Evolutionary conservation across 2,888 invertebrate genomes (phyloP), one percentile per base, ranked within the genome.

Genomic region (Drosophila melanosoma): DNA sequence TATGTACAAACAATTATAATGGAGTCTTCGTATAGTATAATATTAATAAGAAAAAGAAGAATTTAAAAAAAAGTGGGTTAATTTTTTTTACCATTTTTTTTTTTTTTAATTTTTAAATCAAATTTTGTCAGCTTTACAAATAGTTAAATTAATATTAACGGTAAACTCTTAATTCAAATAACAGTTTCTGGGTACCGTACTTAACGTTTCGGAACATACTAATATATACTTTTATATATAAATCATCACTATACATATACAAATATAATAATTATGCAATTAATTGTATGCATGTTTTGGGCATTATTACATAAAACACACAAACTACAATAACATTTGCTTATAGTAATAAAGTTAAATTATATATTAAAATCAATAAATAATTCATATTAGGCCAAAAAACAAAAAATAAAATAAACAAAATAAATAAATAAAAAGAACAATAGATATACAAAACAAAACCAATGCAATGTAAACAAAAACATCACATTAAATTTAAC

Each of bases 401-500:
- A 48, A 10, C 48, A 49, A 33, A 58, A n/a, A 11, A 58, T 51
- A 17, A 0, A 15, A 40, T 17, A 40, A 23, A 17, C 23, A 3
- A 35, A n/a, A 36, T 36, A 42, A 45, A 12, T 20, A 7, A 20
- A 45, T 23, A 15, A 45, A 45, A 42, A 42, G n/a, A 45, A 23
- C 23, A 45, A 45, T 12, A 45, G 20, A 23, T 23, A 51, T 60
- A 29, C 11, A 63, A 7, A 38, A 52, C 15, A 59, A 61, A 76
- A 38, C 61, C 62, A 38, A 74, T 82, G 82, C 82, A 83, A 83
- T 83, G 82, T 83, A 83, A 84, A 84, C 82, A 84, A 77, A 45
- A 56, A 64, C 70, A 67, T 82, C 82, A 84, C 82, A 77, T 83
- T 84, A 84, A 84, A 80, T 77, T 68, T 80, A 84, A 82, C 74